A percentile compares a stretch with the other conserved stretches of the same genome.
Evolutionary conservation across 2,888 invertebrate species (phyloP).

Genomic region (Phalera bucephala): DNA sequence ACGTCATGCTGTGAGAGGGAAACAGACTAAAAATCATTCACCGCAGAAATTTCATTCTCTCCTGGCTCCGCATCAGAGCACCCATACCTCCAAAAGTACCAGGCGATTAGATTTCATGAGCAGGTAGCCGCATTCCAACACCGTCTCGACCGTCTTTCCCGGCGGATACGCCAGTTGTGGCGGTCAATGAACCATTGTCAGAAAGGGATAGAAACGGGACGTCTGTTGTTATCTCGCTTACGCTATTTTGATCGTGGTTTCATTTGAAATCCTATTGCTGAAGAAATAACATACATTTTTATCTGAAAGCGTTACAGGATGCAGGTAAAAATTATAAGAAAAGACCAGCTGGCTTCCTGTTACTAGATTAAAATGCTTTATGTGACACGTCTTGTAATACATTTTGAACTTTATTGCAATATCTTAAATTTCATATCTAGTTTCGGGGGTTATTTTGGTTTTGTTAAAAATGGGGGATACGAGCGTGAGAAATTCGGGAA

Average conservation of each 20-base stretch:
- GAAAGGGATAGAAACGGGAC: constrained; percentile 71
- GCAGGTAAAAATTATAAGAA: constrained; percentile 51
- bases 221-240: constrained; percentile 39
- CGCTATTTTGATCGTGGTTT: not conserved
- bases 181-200: constrained; percentile 58
- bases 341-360: constrained; percentile 48
- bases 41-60: no score
- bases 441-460: constrained; percentile 39
- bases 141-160: constrained; percentile 47
- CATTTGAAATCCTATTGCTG: constrained; percentile 16
- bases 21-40: no score
- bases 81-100: constrained; percentile 69
- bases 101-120: constrained; percentile 52
- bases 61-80: constrained; percentile 48
- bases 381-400: constrained; percentile 13
- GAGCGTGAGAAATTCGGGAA: constrained; percentile 82
- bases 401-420: constrained; percentile 24
- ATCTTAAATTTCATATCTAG: constrained; percentile 27
- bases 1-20: no score
- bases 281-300: constrained; percentile 17
- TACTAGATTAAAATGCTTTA: constrained; percentile 37
- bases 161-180: constrained; percentile 47
- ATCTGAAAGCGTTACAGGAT: constrained; percentile 28
- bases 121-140: constrained; percentile 58
- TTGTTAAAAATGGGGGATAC: constrained; percentile 64